Evolutionary conservation across 1,140 invertebrate species (phyloP).

Genomic region (Xylocopa sonorina): DNA sequence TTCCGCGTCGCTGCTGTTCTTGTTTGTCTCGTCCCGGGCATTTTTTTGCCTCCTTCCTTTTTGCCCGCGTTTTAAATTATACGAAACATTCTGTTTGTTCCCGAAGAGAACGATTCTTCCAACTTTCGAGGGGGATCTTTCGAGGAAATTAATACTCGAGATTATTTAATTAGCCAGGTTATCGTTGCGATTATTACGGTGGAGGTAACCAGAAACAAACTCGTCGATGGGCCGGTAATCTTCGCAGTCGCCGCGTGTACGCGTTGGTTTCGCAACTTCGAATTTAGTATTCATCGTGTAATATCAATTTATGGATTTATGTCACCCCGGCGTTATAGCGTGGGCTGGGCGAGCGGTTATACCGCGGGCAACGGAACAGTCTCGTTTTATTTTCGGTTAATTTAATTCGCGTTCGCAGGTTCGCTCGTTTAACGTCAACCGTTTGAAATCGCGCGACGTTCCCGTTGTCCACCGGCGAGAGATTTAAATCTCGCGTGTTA

Average conservation of each 20-base stretch:
- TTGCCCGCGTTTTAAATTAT: no score
- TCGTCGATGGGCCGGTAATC: no score
- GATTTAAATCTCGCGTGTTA: background rate
- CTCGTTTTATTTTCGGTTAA: background rate
- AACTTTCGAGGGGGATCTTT: background rate
- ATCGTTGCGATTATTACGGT: no score
- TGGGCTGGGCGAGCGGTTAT: accelerated
- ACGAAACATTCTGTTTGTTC: no score
- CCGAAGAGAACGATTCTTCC: no score
- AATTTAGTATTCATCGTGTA: background rate
- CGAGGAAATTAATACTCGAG: background rate
- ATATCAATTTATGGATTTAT: background rate
- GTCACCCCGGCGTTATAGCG: background rate
- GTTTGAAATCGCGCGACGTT: background rate
- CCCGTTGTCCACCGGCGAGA: background rate
- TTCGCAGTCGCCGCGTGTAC: no score
- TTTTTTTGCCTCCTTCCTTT: no score
- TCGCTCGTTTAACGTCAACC: background rate
- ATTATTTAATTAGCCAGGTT: background rate
- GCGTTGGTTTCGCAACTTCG: no score
- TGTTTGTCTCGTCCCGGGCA: background rate
- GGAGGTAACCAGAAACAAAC: no score
- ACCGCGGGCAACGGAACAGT: background rate
- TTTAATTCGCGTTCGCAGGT: background rate
- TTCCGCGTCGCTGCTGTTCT: background rate